phyloP scores from a whole-genome alignment of 1,140 invertebrate genomes.

The Drosophila pseudoobscura region DNA sequence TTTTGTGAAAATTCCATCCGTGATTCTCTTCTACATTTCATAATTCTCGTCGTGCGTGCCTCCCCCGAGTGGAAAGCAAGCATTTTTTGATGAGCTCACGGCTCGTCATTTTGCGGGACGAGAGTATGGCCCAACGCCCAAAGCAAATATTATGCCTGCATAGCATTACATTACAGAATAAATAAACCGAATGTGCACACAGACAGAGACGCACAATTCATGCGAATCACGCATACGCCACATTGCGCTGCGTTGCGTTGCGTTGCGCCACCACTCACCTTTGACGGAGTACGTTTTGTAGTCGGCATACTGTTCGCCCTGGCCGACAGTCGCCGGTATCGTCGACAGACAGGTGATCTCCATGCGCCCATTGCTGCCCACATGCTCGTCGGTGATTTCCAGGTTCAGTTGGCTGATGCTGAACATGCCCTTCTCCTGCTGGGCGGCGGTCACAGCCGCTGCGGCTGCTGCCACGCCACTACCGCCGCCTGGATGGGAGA shows the following conservation, averaged over 20 bases:
- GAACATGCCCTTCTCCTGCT: conserved; percentile 80
- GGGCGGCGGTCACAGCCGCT: conserved; percentile 74
- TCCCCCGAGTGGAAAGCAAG: neutral
- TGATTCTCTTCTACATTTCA: conserved; percentile 65
- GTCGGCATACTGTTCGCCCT: conserved; percentile 88
- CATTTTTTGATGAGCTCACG: conserved; percentile 76
- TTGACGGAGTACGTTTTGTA: conserved; percentile 87
- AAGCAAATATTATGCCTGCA: conserved; percentile 69
- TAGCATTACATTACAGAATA: conserved; percentile 62
- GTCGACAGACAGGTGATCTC: conserved; percentile 89
- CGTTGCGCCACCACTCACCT: conserved; percentile 84
- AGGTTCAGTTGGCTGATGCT: conserved; percentile 84
- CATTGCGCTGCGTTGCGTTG: neutral
- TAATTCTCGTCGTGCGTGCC: conserved; percentile 49
- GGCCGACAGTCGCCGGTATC: conserved; percentile 87
- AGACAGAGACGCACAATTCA: conserved; percentile 12
- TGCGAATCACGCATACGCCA: conserved; percentile 66
- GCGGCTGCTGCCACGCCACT: conserved; percentile 78
- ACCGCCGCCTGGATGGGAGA: conserved; percentile 77
- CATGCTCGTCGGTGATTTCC: conserved; percentile 87
- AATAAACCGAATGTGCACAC: conserved; percentile 33
- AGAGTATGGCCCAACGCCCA: conserved; percentile 38
- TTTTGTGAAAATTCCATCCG: conserved; percentile 62
- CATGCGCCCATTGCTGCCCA: conserved; percentile 87
- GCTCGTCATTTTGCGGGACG: conserved; percentile 48